phyloP scores from a whole-genome alignment of 2,113 vertebrate species.

The Spilogale gracilis region DNA sequence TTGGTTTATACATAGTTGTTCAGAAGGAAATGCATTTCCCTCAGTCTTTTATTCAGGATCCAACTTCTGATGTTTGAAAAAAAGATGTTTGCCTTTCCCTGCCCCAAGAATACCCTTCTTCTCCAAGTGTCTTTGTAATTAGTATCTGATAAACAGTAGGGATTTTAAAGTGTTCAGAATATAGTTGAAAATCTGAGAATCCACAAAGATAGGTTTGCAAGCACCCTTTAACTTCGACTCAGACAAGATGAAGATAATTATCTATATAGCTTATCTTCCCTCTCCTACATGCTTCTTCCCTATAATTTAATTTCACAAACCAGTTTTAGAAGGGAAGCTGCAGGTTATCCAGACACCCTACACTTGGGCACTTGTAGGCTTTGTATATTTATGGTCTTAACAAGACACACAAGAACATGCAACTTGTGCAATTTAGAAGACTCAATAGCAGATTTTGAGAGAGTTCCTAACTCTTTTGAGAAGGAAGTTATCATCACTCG shows the following conservation, averaged over 20 bases:
- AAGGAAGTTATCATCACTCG: neutral
- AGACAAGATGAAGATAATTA: neutral
- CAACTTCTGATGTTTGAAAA: neutral
- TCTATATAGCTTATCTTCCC: neutral
- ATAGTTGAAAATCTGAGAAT: neutral
- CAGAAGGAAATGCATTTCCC: neutral
- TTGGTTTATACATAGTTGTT: neutral
- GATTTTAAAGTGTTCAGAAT: neutral
- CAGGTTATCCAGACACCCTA: neutral
- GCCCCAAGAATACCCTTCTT: neutral
- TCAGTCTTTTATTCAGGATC: neutral
- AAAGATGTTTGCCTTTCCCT: neutral
- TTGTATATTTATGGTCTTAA: neutral
- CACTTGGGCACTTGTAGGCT: neutral
- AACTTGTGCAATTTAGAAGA: neutral
- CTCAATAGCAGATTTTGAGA: neutral
- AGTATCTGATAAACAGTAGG: neutral
- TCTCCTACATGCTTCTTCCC: fast-evolving
- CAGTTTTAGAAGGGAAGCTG: neutral
- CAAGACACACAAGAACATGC: neutral
- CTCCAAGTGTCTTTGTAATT: neutral
- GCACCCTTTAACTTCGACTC: neutral
- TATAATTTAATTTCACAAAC: neutral
- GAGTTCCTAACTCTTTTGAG: neutral
- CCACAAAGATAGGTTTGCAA: neutral